These are phyloP conservation scores for Hippocampus guttulatus DNA, from an alignment of 2,113 vertebrate species.

Conservation along the genomic window DNA sequence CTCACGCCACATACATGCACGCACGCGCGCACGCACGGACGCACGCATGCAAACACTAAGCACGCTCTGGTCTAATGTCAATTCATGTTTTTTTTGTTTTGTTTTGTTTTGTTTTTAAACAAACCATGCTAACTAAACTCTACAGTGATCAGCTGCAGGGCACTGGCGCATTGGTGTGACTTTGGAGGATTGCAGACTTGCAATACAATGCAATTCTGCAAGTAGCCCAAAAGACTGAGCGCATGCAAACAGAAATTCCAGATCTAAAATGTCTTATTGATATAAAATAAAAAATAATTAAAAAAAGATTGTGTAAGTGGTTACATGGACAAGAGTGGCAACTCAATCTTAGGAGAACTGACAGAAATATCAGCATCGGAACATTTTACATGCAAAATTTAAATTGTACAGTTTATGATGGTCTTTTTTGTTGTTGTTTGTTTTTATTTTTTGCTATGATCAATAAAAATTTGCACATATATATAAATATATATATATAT, in stretches of 20 bases:
- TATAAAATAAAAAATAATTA: no score
- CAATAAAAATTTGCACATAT: no score
- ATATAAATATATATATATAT: no score
- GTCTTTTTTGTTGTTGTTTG: no score
- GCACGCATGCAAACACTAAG: neutral
- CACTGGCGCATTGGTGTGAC: neutral
- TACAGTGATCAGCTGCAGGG: neutral
- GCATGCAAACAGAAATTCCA: neutral
- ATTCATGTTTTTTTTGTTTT: neutral
- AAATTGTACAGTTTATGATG: no score
- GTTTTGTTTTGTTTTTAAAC: no score
- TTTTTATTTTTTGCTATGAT: no score
- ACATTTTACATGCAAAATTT: no score
- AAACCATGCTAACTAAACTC: neutral
- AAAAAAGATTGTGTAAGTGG: no score
- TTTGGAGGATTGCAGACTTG: neutral
- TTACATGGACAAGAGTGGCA: no score
- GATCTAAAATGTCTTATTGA: neutral
- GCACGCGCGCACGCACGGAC: conserved; percentile 11
- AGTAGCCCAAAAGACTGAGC: neutral
- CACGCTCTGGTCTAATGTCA: conserved; percentile 12
- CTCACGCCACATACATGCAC: conserved; percentile 13
- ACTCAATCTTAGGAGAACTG: no score
- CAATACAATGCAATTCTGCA: neutral
- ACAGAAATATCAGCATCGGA: no score